Conservation (phyloP, 1,140 invertebrate species). For the Adoxophyes honmai region DNA sequence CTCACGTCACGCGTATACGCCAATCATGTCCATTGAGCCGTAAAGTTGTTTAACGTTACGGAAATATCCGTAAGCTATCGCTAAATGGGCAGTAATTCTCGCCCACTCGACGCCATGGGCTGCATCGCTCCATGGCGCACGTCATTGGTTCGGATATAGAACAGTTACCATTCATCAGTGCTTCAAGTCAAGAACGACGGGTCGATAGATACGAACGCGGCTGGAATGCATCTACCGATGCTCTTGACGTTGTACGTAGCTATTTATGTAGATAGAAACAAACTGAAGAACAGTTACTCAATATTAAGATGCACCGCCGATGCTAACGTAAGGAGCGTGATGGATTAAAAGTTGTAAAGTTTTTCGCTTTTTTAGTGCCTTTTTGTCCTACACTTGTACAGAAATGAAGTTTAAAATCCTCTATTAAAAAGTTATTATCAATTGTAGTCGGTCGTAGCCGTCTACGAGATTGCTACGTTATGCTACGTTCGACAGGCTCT, state of each 20-base stretch:
- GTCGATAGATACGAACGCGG: conserved; percentile 16
- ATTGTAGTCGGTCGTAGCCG: neutral
- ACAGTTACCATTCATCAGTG: conserved; percentile 40
- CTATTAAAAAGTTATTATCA: no score
- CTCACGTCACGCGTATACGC: neutral
- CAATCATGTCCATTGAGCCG: conserved; percentile 5
- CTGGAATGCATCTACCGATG: conserved; percentile 1
- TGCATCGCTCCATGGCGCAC: conserved; percentile 27
- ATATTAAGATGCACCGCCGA: no score
- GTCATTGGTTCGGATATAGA: conserved; percentile 48
- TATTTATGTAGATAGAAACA: neutral
- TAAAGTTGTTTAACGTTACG: conserved; percentile 5
- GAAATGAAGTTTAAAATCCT: no score
- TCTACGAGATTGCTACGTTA: neutral
- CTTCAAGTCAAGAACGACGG: conserved; percentile 31
- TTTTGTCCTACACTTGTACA: no score
- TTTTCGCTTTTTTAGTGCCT: no score
- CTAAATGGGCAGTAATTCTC: conserved; percentile 1
- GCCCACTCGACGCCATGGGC: neutral
- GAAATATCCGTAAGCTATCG: conserved; percentile 11
- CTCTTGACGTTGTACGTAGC: neutral
- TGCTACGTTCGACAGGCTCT: neutral
- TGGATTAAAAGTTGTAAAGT: no score
- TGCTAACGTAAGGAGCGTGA: no score
- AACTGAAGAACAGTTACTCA: no score